A percentile compares a stretch with the other conserved stretches of the same genome.
Evolutionary conservation across 1,140 invertebrate species (phyloP).

Genomic region (Drosophila repletoides): DNA sequence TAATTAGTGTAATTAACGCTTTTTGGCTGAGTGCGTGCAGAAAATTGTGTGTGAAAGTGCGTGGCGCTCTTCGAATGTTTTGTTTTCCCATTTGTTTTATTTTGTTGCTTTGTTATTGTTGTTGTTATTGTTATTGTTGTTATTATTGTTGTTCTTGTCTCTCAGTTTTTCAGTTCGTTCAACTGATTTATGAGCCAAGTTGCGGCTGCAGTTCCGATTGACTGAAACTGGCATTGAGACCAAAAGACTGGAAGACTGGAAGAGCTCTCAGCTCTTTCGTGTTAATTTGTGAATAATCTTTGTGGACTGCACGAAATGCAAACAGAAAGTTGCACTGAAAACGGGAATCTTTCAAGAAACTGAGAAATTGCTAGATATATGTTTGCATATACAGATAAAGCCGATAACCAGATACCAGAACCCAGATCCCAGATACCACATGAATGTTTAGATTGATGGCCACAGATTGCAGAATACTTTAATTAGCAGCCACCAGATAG

Average conservation of each 20-base stretch:
- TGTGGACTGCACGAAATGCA: slow-evolving; percentile 54
- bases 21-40: slow-evolving; percentile 79
- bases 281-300: slow-evolving; percentile 76
- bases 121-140: slow-evolving; percentile 31
- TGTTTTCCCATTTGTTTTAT: slow-evolving; percentile 48
- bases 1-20: slow-evolving; percentile 81
- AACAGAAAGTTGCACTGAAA: slow-evolving; percentile 33
- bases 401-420: slow-evolving; percentile 15
- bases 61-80: slow-evolving; percentile 68
- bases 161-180: slow-evolving; percentile 45
- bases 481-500: slow-evolving; percentile 13
- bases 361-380: slow-evolving; percentile 9
- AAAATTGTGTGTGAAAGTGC: slow-evolving; percentile 80
- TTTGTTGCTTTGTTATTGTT: not conserved
- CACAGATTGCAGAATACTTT: slow-evolving; percentile 20
- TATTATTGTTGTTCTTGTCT: slow-evolving; percentile 35
- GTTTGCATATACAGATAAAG: slow-evolving; percentile 2
- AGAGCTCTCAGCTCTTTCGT: slow-evolving; percentile 12
- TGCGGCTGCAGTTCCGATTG: slow-evolving; percentile 55
- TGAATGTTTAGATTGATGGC: slow-evolving; percentile 30
- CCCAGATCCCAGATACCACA: too few species aligned
- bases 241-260: not conserved
- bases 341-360: slow-evolving; percentile 28
- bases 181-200: slow-evolving; percentile 66
- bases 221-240: slow-evolving; percentile 7